These are phyloP conservation scores for Erythrolamprus reginae DNA, from an alignment of 2,113 vertebrate species.

Conservation along the genomic window DNA sequence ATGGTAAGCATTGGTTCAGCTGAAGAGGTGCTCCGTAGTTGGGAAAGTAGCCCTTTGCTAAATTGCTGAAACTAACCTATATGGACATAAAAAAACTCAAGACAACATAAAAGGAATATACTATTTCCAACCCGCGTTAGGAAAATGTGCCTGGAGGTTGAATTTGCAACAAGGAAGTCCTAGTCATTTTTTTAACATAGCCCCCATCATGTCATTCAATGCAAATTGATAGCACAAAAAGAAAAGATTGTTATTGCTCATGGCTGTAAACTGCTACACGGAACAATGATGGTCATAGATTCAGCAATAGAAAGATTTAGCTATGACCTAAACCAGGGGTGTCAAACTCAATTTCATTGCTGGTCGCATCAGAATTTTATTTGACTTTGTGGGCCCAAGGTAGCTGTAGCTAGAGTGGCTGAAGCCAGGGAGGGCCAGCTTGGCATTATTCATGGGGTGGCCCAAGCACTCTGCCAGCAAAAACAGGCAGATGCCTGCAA, in stretches of 20 bases:
- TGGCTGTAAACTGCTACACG: neutral
- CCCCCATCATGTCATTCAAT: neutral
- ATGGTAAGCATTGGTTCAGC: neutral
- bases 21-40: neutral
- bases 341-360: too few relatives aligned
- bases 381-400: too few relatives aligned
- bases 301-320: neutral
- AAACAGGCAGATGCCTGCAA: too few relatives aligned
- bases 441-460: too few relatives aligned
- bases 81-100: neutral
- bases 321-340: too few relatives aligned
- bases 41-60: neutral
- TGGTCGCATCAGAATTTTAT: too few relatives aligned
- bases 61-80: neutral
- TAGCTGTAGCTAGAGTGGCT: too few relatives aligned
- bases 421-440: too few relatives aligned
- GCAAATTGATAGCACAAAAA: neutral
- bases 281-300: neutral
- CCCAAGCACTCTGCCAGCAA: too few relatives aligned
- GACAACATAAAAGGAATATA: neutral
- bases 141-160: neutral
- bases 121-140: neutral
- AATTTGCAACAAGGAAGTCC: neutral
- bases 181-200: neutral
- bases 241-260: neutral